Conservation (phyloP, 2,888 invertebrate genomes). For the Eupithecia pulchellata region DNA sequence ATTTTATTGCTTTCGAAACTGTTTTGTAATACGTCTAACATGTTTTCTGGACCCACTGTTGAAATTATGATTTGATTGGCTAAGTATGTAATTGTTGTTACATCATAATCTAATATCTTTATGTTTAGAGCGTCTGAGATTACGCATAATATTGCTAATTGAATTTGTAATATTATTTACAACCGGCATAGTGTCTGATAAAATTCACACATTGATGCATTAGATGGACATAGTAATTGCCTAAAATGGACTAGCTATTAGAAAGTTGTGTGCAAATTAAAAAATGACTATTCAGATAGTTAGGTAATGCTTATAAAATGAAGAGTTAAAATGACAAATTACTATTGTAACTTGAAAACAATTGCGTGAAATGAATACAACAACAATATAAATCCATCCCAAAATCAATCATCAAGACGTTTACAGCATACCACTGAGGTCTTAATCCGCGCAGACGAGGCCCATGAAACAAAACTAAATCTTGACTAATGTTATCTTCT, state of each 20-base stretch:
- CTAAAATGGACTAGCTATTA: conserved; percentile 25
- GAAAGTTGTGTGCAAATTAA: conserved; percentile 22
- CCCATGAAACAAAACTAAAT: conserved; percentile 70
- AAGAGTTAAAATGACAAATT: not conserved
- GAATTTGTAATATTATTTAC: conserved; percentile 44
- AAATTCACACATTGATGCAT: conserved; percentile 33
- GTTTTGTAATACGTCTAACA: conserved; percentile 54
- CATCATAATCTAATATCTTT: conserved; percentile 44
- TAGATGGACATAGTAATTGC: conserved; percentile 28
- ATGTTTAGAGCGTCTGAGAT: conserved; percentile 37
- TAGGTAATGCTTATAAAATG: conserved; percentile 1
- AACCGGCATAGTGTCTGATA: conserved; percentile 34
- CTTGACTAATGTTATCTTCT: conserved; percentile 67
- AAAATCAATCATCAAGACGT: conserved; percentile 45
- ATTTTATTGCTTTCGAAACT: conserved; percentile 61
- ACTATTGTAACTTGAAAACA: conserved; percentile 7
- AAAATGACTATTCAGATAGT: not conserved
- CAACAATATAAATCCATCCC: conserved; percentile 30
- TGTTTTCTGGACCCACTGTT: conserved; percentile 42
- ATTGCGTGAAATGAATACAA: conserved; percentile 6
- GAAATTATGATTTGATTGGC: conserved; percentile 46
- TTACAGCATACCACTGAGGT: conserved; percentile 48
- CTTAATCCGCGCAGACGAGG: conserved; percentile 69
- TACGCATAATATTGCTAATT: conserved; percentile 47
- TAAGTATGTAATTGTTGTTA: conserved; percentile 48